Evolutionary conservation across 2,797 vertebrate species (phyloP), one percentile per base, ranked within the genome.

Genomic region (Takifugu ocellatus): DNA sequence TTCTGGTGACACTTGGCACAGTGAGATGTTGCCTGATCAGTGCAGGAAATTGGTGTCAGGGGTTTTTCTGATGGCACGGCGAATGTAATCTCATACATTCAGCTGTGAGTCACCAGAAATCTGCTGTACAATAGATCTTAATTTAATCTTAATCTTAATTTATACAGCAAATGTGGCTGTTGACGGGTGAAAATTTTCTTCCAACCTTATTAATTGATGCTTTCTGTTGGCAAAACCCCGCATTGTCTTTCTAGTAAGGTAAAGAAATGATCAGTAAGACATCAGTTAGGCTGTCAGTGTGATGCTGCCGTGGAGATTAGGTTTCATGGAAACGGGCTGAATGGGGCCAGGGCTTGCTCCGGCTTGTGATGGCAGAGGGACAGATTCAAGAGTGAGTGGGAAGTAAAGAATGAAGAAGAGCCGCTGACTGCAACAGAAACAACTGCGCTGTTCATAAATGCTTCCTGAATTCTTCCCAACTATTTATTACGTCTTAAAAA

Each of bases 301-400:
- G 56, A 51, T 5, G 51, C 51, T 68, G 51, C 68, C 74, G 70
- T 70, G 66, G 64, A 79, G 82, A 81, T 77, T 79, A 7, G 67
- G 56, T 66, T 78, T 73, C 68, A 61, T 71, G 56, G 54, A 43
- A 72, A 63, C 58, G 47, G 64, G 75, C 56, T 57, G 59, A 77
- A 61, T 46, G 54, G 66, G 72, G 69, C 66, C 59, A 73, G 75
- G 82, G 78, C 74, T 64, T 81, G 76, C 68, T 70, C 70, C 56
- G 75, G 76, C 75, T 81, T 82, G 85, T 80, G 73, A 82, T 82
- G 72, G 68, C 63, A 79, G 72, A 53, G 61, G 61, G 65, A 84
- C 59, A 70, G 72, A 74, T 78, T 78, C 58, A 70, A 66, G 58
- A 71, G 67, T 58, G 77, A 76, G 73, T 69, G 72, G 61, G 70